A percentile compares a stretch with the other conserved stretches of the same genome.
These are phyloP conservation scores for Lasioglossum zephyrum DNA, from an alignment of 2,888 invertebrate species.

Conservation along the genomic window DNA sequence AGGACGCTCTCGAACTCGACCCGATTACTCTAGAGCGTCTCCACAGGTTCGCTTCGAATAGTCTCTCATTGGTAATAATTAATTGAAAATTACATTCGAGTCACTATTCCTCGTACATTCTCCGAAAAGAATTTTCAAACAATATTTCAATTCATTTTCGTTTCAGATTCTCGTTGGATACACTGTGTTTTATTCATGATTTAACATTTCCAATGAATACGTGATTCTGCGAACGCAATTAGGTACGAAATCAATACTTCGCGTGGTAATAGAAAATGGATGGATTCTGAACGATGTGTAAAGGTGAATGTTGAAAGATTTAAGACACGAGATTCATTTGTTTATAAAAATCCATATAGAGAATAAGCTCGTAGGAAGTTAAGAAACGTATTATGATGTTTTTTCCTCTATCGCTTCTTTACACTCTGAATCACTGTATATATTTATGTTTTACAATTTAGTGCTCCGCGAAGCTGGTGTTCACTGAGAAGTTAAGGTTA, in stretches of 20 bases:
- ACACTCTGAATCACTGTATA: too few relatives aligned
- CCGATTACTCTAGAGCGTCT: constrained; percentile 2
- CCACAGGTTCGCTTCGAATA: background rate
- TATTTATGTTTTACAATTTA: too few relatives aligned
- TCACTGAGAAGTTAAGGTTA: background rate
- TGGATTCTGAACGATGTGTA: background rate
- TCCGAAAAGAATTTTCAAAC: background rate
- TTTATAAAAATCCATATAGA: too few relatives aligned
- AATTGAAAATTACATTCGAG: background rate
- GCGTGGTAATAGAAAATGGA: background rate
- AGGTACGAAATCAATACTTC: background rate
- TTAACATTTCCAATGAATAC: background rate
- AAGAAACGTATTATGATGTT: too few relatives aligned
- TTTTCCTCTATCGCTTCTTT: too few relatives aligned
- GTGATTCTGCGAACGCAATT: background rate
- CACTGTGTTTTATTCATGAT: background rate
- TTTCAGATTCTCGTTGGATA: background rate
- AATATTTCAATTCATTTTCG: background rate
- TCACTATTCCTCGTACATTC: too few relatives aligned
- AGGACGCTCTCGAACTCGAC: constrained; percentile 28
- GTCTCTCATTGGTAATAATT: background rate
- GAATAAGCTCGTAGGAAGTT: too few relatives aligned
- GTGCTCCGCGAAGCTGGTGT: background rate
- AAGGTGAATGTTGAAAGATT: background rate
- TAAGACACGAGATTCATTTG: background rate